phyloP scores from a whole-genome alignment of 2,797 vertebrate species.

The Micropoecilia bifurca region DNA sequence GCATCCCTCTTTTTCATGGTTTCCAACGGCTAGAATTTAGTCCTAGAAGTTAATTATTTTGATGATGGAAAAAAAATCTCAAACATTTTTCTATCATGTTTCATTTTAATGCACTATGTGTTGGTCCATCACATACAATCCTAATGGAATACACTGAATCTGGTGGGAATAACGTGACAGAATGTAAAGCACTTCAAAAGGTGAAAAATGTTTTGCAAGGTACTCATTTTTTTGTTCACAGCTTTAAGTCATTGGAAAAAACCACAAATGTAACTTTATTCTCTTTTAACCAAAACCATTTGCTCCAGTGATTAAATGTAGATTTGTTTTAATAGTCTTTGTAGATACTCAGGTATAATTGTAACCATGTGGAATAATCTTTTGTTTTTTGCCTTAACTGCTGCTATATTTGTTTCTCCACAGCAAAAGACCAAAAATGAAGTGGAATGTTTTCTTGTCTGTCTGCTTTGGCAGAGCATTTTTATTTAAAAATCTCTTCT shows the following conservation, averaged over 20 bases:
- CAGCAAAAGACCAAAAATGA: constrained; percentile 65
- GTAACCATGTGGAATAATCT: constrained; percentile 70
- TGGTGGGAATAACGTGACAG: background rate
- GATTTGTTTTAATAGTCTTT: constrained; percentile 45
- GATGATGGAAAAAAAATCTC: background rate
- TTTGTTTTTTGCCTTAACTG: constrained; percentile 76
- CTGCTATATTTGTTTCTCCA: constrained; percentile 71
- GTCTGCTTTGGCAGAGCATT: constrained; percentile 13
- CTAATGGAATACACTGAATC: background rate
- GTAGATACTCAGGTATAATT: constrained; percentile 78
- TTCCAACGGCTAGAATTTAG: background rate
- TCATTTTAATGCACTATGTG: background rate
- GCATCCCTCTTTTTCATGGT: background rate
- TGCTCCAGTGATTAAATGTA: constrained; percentile 44
- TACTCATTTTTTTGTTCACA: constrained; percentile 29
- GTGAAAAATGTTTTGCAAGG: background rate
- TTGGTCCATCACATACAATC: constrained; percentile 5
- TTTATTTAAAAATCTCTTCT: constrained; percentile 22
- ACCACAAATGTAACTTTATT: constrained; percentile 33
- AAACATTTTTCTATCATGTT: background rate
- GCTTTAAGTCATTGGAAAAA: constrained; percentile 30
- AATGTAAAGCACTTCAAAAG: background rate
- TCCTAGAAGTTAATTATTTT: background rate
- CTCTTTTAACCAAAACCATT: constrained; percentile 57
- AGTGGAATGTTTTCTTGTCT: constrained; percentile 35